Evolutionary conservation across 1,140 invertebrate genomes (phyloP).

Genomic region (Ostrea edulis): DNA sequence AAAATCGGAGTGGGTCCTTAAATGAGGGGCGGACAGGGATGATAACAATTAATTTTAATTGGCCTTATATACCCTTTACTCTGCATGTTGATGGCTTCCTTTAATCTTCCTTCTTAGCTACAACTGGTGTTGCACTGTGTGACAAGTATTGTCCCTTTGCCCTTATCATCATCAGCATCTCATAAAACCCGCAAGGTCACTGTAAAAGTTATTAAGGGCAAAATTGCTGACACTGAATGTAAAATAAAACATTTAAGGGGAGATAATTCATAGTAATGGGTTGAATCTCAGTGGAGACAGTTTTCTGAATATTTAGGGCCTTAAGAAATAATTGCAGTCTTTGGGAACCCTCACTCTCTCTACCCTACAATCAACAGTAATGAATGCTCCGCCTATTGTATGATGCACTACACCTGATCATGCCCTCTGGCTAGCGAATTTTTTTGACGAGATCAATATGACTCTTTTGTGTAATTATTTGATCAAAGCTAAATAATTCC

Average conservation of each 20-base stretch:
- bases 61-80: too few relatives aligned
- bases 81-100: too few relatives aligned
- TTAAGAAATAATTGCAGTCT: background rate
- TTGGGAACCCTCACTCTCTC: slow-evolving; percentile 5
- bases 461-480: slow-evolving; percentile 25
- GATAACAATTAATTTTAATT: too few relatives aligned
- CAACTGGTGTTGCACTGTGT: too few relatives aligned
- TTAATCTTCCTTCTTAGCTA: too few relatives aligned
- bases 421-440: background rate
- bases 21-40: too few relatives aligned
- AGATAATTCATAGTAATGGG: slow-evolving; percentile 26
- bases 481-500: slow-evolving; percentile 31
- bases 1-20: too few relatives aligned
- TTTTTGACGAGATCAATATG: slow-evolving; percentile 8
- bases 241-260: background rate
- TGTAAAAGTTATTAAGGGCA: background rate
- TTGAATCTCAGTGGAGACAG: background rate
- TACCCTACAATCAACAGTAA: slow-evolving; percentile 19
- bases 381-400: slow-evolving; percentile 20
- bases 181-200: background rate
- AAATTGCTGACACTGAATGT: background rate
- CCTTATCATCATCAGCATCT: background rate
- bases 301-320: slow-evolving; percentile 30
- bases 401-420: slow-evolving; percentile 31
- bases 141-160: too few relatives aligned